phyloP scores from a whole-genome alignment of 2,888 invertebrate genomes.

The Pogonocherus hispidulus region DNA sequence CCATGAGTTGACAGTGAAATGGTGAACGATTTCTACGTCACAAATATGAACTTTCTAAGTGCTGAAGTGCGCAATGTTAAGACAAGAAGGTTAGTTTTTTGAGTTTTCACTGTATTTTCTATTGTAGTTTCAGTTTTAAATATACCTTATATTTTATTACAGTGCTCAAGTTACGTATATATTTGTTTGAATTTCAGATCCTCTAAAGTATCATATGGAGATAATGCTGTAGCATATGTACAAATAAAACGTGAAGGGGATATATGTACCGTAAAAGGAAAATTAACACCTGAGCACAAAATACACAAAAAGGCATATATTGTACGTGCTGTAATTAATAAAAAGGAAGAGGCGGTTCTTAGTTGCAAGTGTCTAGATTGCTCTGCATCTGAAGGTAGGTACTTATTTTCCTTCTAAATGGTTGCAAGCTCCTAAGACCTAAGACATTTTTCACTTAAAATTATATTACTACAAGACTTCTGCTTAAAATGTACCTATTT shows the following conservation, averaged over 20 bases:
- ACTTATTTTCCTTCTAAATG: neutral
- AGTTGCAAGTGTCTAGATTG: constrained; percentile 42
- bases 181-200: too few species aligned
- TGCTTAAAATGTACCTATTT: constrained; percentile 1
- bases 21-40: too few species aligned
- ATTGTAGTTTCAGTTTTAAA: too few species aligned
- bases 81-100: too few species aligned
- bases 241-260: constrained; percentile 37
- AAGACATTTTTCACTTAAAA: too few species aligned
- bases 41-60: too few species aligned
- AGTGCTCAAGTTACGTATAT: too few species aligned
- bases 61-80: too few species aligned
- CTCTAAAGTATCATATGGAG: constrained; percentile 23
- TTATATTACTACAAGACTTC: neutral
- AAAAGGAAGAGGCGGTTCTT: constrained; percentile 38
- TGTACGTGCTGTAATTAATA: constrained; percentile 37
- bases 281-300: constrained; percentile 48
- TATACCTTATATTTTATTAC: too few species aligned
- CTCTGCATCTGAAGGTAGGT: constrained; percentile 45
- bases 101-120: too few species aligned
- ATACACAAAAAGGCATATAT: constrained; percentile 41
- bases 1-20: too few species aligned
- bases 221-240: constrained; percentile 36
- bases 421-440: too few species aligned
- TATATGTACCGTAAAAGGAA: constrained; percentile 40